Base-by-base conservation (phyloP, 1,140 invertebrate species). In the Drosophila kikkawai region DNA sequence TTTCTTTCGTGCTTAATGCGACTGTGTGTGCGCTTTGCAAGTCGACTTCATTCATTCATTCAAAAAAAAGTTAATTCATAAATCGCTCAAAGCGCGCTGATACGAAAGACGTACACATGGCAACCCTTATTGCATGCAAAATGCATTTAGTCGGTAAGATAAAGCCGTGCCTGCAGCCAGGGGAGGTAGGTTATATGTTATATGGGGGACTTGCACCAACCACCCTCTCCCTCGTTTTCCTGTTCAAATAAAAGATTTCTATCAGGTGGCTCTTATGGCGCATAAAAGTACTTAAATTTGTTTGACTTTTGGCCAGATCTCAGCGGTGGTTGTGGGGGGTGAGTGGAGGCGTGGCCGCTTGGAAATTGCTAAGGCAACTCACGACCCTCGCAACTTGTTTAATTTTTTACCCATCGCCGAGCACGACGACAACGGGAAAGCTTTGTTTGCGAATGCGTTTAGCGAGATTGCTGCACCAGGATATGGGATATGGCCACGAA, bases 201-300 rank as follows among this genome's bases (percentile, higher is more conserved):
- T 63, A 53, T 26, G 51, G 22, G 41, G 45, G 13, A 26, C 12
- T 22, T 8, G 19, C 7, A 22, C 44, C 19, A 7, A 22, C 44
- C 19, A 7, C 22, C 39, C 19, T 29, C 37, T 44, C 34, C 32
- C 44, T 29, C 26, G 22, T 15, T 34, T 48, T 37, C 55, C 58
- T 79, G 63, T 50, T 66, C 80, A 88, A 88, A 88, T 84, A 90
- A 88, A 90, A 90, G 85, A 88, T 88, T 84, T 88, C 85, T 84
- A 88, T 88, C 84, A 88, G 85, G 85, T 88, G 84, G 69, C 84
- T 88, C 84, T 90, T 90, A 81, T 90, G 74, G 77, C 85, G 81
- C 85, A 88, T 88, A 73, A 90, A 88, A 88, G 84, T 88, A 88
- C 85, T 90, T 88, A 81, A 90, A 88, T 81, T 81, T 88, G 84